Conservation (phyloP, 2,113 vertebrate genomes). For the Meleagris gallopavo region DNA sequence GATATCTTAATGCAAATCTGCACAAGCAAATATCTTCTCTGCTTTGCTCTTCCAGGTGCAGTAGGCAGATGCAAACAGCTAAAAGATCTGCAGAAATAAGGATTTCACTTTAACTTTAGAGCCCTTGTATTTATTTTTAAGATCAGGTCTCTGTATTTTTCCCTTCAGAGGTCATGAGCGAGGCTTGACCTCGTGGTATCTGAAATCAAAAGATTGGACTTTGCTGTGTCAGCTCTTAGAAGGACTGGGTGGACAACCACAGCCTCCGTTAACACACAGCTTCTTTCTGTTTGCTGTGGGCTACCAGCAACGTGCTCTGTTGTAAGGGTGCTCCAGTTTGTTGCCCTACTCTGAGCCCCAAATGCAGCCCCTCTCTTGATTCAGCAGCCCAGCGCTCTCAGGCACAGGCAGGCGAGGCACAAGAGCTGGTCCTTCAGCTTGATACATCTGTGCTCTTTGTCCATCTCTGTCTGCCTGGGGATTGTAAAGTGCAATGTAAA, state of each 20-base stretch:
- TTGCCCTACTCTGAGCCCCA: not conserved
- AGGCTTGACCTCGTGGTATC: not conserved
- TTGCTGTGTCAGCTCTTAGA: not conserved
- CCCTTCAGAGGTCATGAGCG: not conserved
- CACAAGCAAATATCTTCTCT: not conserved
- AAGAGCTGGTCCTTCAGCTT: not conserved
- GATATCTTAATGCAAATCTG: not conserved
- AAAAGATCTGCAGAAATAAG: not conserved
- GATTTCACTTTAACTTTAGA: not conserved
- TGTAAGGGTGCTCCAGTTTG: fast-evolving
- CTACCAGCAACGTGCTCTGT: fast-evolving
- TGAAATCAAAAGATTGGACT: not conserved
- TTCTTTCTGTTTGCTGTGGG: fast-evolving
- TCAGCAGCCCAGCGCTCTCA: not conserved
- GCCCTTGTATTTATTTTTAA: not conserved
- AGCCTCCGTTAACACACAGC: fast-evolving
- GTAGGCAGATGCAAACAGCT: too few species aligned
- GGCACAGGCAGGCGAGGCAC: not conserved
- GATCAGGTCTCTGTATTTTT: not conserved
- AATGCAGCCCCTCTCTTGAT: not conserved
- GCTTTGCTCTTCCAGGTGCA: not conserved
- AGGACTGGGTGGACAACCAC: not conserved
- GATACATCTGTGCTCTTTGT: not conserved
- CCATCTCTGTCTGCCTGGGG: not conserved
- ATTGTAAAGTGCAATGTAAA: not conserved